phyloP scores from a whole-genome alignment of 2,888 invertebrate species.

The Pachycephus smyrnensis region DNA sequence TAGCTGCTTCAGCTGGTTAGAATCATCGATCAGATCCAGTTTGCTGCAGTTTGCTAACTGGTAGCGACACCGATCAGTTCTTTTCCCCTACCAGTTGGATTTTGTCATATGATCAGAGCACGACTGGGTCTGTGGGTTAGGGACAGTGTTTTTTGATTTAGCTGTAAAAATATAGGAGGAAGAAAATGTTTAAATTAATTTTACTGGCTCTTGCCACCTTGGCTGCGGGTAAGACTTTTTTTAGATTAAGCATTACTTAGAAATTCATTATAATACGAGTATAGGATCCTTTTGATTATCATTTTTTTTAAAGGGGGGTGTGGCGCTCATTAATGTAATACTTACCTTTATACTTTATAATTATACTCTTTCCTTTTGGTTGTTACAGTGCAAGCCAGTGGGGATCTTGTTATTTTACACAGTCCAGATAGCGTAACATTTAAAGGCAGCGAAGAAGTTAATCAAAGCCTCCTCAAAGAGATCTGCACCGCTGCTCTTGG shows the following conservation, averaged over 20 bases:
- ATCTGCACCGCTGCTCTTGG: conserved; percentile 80
- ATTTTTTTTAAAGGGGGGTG: conserved; percentile 4
- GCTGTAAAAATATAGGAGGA: conserved; percentile 17
- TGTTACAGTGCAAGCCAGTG: conserved; percentile 71
- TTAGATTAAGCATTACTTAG: not conserved
- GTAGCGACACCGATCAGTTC: too few species aligned
- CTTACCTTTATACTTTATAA: not conserved
- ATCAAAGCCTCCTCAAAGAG: conserved; percentile 77
- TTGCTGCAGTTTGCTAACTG: too few species aligned
- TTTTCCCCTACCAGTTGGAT: not conserved
- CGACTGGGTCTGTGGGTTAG: conserved; percentile 27
- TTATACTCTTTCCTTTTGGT: conserved; percentile 6
- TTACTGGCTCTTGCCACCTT: conserved; percentile 27
- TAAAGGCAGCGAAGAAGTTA: conserved; percentile 74
- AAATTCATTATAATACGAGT: not conserved
- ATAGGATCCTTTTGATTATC: not conserved
- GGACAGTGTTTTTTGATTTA: conserved; percentile 37
- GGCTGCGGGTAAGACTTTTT: conserved; percentile 35
- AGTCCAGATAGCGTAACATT: conserved; percentile 78
- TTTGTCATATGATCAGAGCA: conserved; percentile 38
- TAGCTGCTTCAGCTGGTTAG: too few species aligned
- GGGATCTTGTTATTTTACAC: conserved; percentile 78
- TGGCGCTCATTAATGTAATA: not conserved
- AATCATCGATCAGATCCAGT: too few species aligned
- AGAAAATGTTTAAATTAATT: conserved; percentile 38